A percentile compares a stretch with the other conserved stretches of the same genome.
phyloP scores from a whole-genome alignment of 1,140 invertebrate genomes.

The Colletes gigas region DNA sequence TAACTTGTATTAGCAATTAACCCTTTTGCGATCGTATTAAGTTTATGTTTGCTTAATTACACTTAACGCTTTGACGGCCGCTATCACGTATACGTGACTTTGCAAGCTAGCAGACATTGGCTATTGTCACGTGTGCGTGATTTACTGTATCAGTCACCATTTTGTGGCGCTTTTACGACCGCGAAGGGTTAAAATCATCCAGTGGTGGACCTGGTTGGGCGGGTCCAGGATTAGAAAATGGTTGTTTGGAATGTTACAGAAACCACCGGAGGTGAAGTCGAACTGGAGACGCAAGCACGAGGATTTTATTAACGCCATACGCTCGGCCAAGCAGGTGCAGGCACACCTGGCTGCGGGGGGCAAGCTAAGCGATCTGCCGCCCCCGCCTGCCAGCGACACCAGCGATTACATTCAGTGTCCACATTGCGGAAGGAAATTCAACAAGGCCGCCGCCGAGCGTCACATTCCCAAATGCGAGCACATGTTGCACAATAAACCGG shows the following conservation, averaged over 20 bases:
- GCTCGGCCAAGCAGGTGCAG: slow-evolving; percentile 94
- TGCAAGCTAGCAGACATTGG: no score
- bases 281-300: slow-evolving; percentile 97
- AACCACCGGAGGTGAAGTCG: slow-evolving; percentile 69
- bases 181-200: no score
- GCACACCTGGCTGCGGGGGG: slow-evolving; percentile 92
- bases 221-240: neutral
- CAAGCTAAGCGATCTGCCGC: slow-evolving; percentile 92
- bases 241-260: slow-evolving; percentile 59
- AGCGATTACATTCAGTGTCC: slow-evolving; percentile 96
- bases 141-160: no score
- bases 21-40: no score
- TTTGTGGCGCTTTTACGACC: no score
- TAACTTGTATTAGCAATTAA: no score
- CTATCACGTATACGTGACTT: no score
- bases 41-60: no score
- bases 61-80: no score
- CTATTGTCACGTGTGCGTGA: no score
- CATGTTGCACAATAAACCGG: slow-evolving; percentile 90
- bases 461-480: slow-evolving; percentile 96
- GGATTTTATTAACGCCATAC: slow-evolving; percentile 94
- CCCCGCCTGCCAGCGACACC: slow-evolving; percentile 92
- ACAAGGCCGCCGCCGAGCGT: slow-evolving; percentile 91
- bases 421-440: slow-evolving; percentile 94
- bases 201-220: no score